These are phyloP conservation scores for Proctacanthus coquilletti DNA, from an alignment of 1,140 invertebrate genomes.

Conservation along the genomic window DNA sequence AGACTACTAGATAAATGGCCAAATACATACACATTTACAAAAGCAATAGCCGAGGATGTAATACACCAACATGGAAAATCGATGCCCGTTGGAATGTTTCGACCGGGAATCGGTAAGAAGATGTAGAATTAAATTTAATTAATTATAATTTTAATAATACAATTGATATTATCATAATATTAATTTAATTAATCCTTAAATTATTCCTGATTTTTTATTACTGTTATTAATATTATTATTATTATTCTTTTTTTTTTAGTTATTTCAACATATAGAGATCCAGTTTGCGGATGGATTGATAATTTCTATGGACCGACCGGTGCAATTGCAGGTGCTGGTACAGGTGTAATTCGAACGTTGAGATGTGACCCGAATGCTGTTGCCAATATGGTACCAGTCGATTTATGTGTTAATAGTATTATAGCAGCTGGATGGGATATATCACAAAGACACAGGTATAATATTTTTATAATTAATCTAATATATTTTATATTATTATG, in stretches of 20 bases:
- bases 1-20: conserved; percentile 44
- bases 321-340: conserved; percentile 43
- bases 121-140: neutral
- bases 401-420: conserved; percentile 69
- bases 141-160: neutral
- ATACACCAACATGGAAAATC: conserved; percentile 34
- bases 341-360: conserved; percentile 56
- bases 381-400: conserved; percentile 77
- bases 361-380: conserved; percentile 42
- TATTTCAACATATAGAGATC: conserved; percentile 58
- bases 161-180: neutral
- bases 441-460: conserved; percentile 34
- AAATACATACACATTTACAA: conserved; percentile 53
- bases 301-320: conserved; percentile 67
- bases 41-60: conserved; percentile 45
- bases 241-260: conserved; percentile 7
- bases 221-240: neutral
- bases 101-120: conserved; percentile 36
- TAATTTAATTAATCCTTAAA: neutral
- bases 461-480: neutral
- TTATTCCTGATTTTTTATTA: neutral
- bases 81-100: conserved; percentile 41
- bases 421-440: conserved; percentile 55
- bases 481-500: neutral
- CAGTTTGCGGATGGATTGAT: conserved; percentile 64